Evolutionary conservation across 2,113 vertebrate species (phyloP), one percentile per base, ranked within the genome.

Genomic region (Oncorhynchus clarkii): DNA sequence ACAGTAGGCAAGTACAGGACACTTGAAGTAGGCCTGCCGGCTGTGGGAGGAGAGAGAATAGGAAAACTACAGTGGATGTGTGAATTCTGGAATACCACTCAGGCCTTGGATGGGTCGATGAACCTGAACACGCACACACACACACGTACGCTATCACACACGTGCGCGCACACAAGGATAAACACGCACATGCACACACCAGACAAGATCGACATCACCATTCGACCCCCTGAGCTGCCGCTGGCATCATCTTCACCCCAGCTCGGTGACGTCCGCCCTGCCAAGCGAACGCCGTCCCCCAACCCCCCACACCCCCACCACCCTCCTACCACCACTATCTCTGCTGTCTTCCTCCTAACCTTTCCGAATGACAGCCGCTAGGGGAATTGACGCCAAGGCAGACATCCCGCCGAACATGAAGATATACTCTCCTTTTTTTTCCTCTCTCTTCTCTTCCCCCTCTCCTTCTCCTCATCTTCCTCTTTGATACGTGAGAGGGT

Each of bases 401-500:
- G 92, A 93, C 91, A 92, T 90, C 89, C 81, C 78, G 79, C 89
- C 74, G 78, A 91, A 94, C 91, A 92, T 89, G 90, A 93, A 93
- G 91, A 93, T 93, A 90, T 92, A 91, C 39, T 45, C 39, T 45
- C 39, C 39, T 45, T 45, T 45, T 39, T 11, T 39, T 11, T 2
- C 11, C 39, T 45, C 39, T 45, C 39, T 9, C 39, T 39, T 39
- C 39, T 39, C 39, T 45, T 45, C 39, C 39, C 39, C 39, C 39
- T 45, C 39, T 45, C 39, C 39, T 45, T 45, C 39, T 11, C 39
- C 91, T 92, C 87, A 86, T 90, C 84, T 90, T 84, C 87, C 82
- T 90, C 91, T 94, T 92, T 93, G 92, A 93, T 92, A 93, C 86
- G 88, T 90, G 89, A 91, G 90, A 89, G 90, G 91, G 90, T 88